A percentile compares a stretch with the other conserved stretches of the same genome.
phyloP scores from a whole-genome alignment of 2,797 vertebrate species.

The Hybognathus amarus region DNA sequence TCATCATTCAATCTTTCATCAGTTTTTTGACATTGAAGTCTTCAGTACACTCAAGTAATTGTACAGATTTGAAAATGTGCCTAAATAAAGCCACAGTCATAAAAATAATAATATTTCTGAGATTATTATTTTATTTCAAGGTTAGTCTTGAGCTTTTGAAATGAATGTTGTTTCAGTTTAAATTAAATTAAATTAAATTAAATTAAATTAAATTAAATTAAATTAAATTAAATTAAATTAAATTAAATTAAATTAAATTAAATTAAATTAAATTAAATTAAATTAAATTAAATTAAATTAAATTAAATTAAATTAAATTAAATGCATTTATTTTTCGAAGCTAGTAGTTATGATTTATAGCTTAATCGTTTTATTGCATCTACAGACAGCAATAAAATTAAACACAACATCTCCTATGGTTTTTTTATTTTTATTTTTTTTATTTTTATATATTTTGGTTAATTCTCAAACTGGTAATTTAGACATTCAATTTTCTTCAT shows the following conservation, averaged over 20 bases:
- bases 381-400: background rate
- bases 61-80: slow-evolving; percentile 76
- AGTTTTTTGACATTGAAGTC: slow-evolving; percentile 78
- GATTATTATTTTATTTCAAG: background rate
- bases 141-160: slow-evolving; percentile 24
- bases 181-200: no score
- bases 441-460: background rate
- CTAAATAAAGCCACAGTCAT: slow-evolving; percentile 62
- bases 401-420: background rate
- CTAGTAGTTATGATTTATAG: slow-evolving; percentile 62
- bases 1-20: slow-evolving; percentile 59
- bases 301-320: no score
- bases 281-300: no score
- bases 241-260: no score
- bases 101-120: background rate
- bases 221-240: no score
- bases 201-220: no score
- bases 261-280: no score
- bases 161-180: background rate
- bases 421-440: background rate
- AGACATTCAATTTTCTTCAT: background rate
- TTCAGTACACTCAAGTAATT: slow-evolving; percentile 71
- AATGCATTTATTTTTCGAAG: slow-evolving; percentile 44
- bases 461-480: background rate
- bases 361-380: background rate